phyloP scores from a whole-genome alignment of 2,797 vertebrate species.

The Galagoides demidoff region DNA sequence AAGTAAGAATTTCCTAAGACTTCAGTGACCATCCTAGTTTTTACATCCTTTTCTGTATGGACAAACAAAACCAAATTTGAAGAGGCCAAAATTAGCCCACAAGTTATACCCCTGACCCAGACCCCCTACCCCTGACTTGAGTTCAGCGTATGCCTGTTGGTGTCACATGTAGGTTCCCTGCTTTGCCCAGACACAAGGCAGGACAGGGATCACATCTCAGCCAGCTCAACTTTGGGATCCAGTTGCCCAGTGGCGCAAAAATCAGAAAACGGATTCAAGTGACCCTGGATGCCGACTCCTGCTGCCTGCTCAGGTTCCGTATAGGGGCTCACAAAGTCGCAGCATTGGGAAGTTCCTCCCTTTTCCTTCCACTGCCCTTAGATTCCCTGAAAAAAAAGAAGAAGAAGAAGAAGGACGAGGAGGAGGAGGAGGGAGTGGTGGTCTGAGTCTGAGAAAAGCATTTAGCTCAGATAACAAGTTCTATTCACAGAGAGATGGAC shows the following conservation, averaged over 20 bases:
- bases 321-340: not conserved
- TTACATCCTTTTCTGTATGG: slow-evolving; percentile 23
- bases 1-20: slow-evolving; percentile 38
- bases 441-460: not conserved
- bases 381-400: not conserved
- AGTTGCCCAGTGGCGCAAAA: no score
- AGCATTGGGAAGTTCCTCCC: not conserved
- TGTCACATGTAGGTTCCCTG: not conserved
- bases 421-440: no score
- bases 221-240: not conserved
- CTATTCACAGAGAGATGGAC: not conserved
- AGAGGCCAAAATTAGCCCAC: not conserved
- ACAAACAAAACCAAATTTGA: not conserved
- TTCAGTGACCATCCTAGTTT: slow-evolving; percentile 28
- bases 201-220: not conserved
- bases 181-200: not conserved
- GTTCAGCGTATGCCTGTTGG: not conserved
- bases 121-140: not conserved
- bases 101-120: not conserved
- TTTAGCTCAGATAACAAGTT: not conserved
- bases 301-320: not conserved
- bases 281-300: not conserved
- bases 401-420: no score
- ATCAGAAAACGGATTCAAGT: not conserved
- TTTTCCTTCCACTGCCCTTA: not conserved